phyloP scores from a whole-genome alignment of 2,888 invertebrate genomes.

The Spilosoma lubricipeda region DNA sequence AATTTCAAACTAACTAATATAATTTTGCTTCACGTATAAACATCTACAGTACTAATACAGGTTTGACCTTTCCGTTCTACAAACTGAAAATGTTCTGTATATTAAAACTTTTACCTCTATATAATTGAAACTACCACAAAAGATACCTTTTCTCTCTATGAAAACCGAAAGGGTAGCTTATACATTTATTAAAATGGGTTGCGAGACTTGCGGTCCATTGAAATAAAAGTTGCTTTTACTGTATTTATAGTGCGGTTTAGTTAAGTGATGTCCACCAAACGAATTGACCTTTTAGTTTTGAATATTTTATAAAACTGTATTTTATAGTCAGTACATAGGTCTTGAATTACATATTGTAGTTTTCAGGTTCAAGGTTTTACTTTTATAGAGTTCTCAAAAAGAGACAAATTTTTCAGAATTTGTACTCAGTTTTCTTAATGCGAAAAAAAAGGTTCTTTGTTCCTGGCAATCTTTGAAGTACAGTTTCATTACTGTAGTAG shows the following conservation, averaged over 20 bases:
- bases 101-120: slow-evolving; percentile 14
- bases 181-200: slow-evolving; percentile 30
- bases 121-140: slow-evolving; percentile 26
- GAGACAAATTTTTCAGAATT: background rate
- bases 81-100: slow-evolving; percentile 19
- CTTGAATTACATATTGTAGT: background rate
- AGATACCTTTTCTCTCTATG: slow-evolving; percentile 28
- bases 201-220: slow-evolving; percentile 16
- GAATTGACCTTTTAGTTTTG: slow-evolving; percentile 5
- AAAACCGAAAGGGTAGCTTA: slow-evolving; percentile 20
- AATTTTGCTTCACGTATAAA: background rate
- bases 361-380: background rate
- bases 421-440: background rate
- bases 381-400: background rate
- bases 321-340: background rate
- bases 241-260: slow-evolving; percentile 17
- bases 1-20: background rate
- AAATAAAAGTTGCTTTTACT: slow-evolving; percentile 28
- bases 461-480: background rate
- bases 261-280: slow-evolving; percentile 10
- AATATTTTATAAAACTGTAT: slow-evolving; percentile 9
- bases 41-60: slow-evolving; percentile 17
- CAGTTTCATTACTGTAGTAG: background rate
- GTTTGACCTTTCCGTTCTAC: slow-evolving; percentile 23
- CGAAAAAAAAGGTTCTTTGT: background rate